Base-by-base conservation (phyloP, 2,888 invertebrate species). In the Drosophila niveifrons region DNA sequence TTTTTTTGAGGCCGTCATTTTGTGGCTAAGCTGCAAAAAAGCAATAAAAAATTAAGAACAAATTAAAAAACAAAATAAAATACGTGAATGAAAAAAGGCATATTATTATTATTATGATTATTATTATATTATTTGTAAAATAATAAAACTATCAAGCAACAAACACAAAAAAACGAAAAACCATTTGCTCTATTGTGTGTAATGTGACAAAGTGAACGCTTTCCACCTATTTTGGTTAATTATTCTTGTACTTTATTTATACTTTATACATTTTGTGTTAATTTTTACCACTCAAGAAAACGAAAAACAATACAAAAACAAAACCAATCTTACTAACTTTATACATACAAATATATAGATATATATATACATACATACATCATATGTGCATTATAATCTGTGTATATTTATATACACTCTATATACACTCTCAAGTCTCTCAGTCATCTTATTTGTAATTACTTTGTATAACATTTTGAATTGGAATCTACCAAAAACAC, bases 201-300 rank as follows among this genome's bases (percentile, higher is more conserved):
- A 82, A 58, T 80, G 87, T 80, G 80, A 86, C 73, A 72, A 63
- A 76, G 52, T 73, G 55, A 82, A 87, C 69, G 78, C 81, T 87
- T 78, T 81, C 78, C 72, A 81, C 82, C 90, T 82, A 75, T 51
- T 51, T 59, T 65, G 53, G 61, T 59, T 80, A 65, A 61, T 78
- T 62, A 76, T 65, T 56, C 46, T 46, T 78, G 58, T 72, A 61
- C 50, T 77, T 75, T 82, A 80, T 80, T 74, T 65, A 74, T 66
- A 63, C 43, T 53, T 58, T 66, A 50, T 55, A 55, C 13, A 64
- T 66, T 66, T 77, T 77, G 41, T 53, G 61, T 72, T 77, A 34
- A 52, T 46, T 39, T 17, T 47, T 18, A 61, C 46, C 36, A 58
- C 66, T 55, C 63, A 72, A 44, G 15, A 39, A 41, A 43, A 8